Evolutionary conservation across 2,888 invertebrate species (phyloP), one percentile per base, ranked within the genome.

Genomic region (Agrotis clavis): DNA sequence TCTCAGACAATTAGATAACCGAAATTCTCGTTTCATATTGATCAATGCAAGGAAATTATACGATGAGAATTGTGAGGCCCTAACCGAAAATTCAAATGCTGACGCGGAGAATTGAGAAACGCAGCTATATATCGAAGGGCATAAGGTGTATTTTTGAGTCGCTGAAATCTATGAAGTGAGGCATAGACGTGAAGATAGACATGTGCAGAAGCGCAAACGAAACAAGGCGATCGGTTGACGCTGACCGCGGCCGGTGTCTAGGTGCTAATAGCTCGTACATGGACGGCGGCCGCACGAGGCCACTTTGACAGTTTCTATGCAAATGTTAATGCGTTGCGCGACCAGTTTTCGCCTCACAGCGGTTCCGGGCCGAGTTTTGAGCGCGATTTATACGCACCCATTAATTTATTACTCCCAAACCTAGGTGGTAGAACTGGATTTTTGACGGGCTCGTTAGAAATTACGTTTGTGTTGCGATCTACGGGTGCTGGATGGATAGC

Each of bases 271-370:
- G 92, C 84, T 81, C 71, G 87, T 73, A 89, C 89, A 90, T 88
- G 90, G 91, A 89, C 85, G 74, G 79, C 75, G 83, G 83, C 71
- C 79, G 83, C 90, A 88, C 93, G 92, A 93, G 92, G 93, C 94
- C 93, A 90, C 91, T 88, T 92, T 94, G 95, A 95, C 96, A 95
- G 95, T 96, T 95, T 95, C 96, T 96, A 96, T 96, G 96, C 96
- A 96, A 96, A 96, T 96, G 93, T 91, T 91, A 92, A 93, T 94
- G 93, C 95, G 94, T 92, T 91, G 91, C 91, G 90, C 91, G 95
- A 95, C 96, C 94, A 95, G 96, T 96, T 96, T 92, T 94, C 90
- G 93, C 91, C 90, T 91, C 91, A 87, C 86, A 91, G 92, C 89
- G 92, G 94, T 95, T 95, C 96, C 95, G 95, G 95, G 93, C 95